phyloP scores from a whole-genome alignment of 2,113 vertebrate genomes.

The Corapipo altera region DNA sequence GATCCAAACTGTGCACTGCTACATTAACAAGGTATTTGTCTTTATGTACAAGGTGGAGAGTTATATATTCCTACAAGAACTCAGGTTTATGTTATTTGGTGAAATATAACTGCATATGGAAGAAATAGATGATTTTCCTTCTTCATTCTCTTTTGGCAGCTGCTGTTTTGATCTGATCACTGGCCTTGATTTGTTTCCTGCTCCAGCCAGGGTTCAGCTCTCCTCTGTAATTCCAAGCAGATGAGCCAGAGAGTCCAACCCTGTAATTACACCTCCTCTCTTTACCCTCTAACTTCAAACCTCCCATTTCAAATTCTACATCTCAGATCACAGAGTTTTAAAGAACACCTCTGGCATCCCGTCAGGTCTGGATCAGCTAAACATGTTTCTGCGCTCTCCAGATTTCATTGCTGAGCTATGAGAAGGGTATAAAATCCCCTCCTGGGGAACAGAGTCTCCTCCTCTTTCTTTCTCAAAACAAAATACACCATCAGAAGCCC shows the following conservation, averaged over 20 bases:
- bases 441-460: conserved; percentile 13
- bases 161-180: conserved; percentile 81
- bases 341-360: conserved; percentile 69
- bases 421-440: conserved; percentile 4
- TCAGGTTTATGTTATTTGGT: neutral
- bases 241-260: conserved; percentile 78
- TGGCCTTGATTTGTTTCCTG: conserved; percentile 78
- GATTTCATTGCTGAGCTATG: neutral
- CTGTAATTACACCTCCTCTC: conserved; percentile 82
- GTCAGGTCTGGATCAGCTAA: conserved; percentile 57
- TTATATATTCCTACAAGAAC: neutral
- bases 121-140: conserved; percentile 52
- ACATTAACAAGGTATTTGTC: neutral
- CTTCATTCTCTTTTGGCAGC: conserved; percentile 73
- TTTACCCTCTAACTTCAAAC: conserved; percentile 74
- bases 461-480: conserved; percentile 25
- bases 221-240: conserved; percentile 85
- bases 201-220: conserved; percentile 81
- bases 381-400: neutral
- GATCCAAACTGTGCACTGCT: neutral
- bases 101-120: conserved; percentile 27
- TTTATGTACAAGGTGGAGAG: neutral
- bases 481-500: conserved; percentile 25
- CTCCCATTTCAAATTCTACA: conserved; percentile 66
- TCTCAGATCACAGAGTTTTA: conserved; percentile 62